These are phyloP conservation scores for Apus apus DNA, from an alignment of 2,113 vertebrate species.

Conservation along the genomic window DNA sequence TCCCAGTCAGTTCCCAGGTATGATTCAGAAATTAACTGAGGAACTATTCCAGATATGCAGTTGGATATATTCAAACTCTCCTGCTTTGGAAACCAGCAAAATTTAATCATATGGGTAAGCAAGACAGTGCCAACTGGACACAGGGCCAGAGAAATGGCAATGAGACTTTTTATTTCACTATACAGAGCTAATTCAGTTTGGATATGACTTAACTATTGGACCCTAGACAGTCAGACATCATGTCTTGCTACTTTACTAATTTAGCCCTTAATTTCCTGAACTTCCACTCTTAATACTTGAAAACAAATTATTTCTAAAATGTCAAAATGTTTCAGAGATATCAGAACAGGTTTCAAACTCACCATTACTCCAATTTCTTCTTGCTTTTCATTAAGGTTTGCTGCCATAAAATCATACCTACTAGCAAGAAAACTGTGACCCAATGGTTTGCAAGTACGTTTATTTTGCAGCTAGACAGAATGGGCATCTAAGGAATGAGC, in stretches of 20 bases:
- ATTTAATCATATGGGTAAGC: neutral
- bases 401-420: neutral
- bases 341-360: neutral
- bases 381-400: neutral
- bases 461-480: slow-evolving; percentile 6
- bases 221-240: neutral
- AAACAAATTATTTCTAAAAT: neutral
- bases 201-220: neutral
- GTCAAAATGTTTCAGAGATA: neutral
- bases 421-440: neutral
- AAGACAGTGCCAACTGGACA: neutral
- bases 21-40: neutral
- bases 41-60: neutral
- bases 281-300: neutral
- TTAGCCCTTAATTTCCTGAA: neutral
- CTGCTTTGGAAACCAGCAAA: neutral
- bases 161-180: neutral
- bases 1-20: neutral
- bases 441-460: neutral
- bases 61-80: neutral
- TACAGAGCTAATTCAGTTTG: neutral
- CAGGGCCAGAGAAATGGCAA: neutral
- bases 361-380: neutral
- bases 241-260: neutral
- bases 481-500: neutral